A percentile compares a stretch with the other conserved stretches of the same genome.
Evolutionary conservation across 37 sponge, comb jelly and placozoan genomes (phyloP).

Genomic region (Dysidea cf. avara): DNA sequence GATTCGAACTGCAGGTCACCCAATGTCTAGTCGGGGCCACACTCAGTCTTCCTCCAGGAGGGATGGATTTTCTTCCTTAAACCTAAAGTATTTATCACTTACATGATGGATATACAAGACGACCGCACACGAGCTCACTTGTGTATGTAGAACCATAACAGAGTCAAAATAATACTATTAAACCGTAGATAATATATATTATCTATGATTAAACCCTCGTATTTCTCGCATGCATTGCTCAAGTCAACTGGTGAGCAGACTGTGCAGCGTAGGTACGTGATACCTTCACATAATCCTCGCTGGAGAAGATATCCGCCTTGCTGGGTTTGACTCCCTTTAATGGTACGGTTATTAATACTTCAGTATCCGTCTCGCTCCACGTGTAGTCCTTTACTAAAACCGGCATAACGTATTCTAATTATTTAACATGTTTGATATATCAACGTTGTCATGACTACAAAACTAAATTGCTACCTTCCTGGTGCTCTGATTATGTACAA

Average conservation of each 20-base stretch:
- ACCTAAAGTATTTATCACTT: no score
- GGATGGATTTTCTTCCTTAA: no score
- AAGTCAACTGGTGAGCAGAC: neutral
- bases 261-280: neutral
- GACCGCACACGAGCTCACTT: neutral
- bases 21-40: no score
- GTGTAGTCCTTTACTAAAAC: conserved; percentile 85
- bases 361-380: conserved; percentile 82
- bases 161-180: neutral
- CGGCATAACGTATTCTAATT: no score
- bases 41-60: no score
- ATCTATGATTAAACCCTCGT: neutral
- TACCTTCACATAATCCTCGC: conserved; percentile 83
- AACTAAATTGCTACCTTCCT: no score
- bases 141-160: neutral
- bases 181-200: no score
- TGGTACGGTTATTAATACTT: conserved; percentile 68
- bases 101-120: no score
- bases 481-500: no score
- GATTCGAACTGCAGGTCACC: no score
- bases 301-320: conserved; percentile 87
- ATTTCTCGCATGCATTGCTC: neutral
- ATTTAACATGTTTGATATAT: no score
- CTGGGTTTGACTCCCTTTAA: conserved; percentile 79
- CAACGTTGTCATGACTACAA: no score